These are phyloP conservation scores for Artemia franciscana DNA, from an alignment of 1,140 invertebrate species.

Conservation along the genomic window DNA sequence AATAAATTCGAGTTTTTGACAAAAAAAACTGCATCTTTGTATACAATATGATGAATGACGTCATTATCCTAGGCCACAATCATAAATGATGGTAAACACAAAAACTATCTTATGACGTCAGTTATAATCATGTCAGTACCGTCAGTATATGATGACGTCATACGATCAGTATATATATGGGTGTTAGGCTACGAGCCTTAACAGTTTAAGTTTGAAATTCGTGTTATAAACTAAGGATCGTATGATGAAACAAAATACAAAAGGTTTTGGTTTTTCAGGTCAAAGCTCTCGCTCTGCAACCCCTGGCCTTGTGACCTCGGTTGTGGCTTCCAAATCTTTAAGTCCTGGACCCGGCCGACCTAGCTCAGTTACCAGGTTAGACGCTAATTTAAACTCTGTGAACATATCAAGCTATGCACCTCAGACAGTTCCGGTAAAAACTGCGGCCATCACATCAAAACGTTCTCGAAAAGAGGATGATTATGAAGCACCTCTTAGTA, in stretches of 20 bases:
- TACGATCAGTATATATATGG: too few species aligned
- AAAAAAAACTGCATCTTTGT: too few species aligned
- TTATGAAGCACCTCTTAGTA: constrained; percentile 4
- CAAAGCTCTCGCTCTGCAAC: constrained; percentile 7
- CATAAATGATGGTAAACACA: too few species aligned
- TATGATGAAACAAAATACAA: neutral
- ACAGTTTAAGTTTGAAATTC: too few species aligned
- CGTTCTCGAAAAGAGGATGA: neutral
- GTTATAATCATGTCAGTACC: too few species aligned
- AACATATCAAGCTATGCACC: neutral
- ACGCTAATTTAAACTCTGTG: neutral
- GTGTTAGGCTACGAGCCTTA: too few species aligned
- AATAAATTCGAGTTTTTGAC: too few species aligned
- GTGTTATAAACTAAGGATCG: too few species aligned
- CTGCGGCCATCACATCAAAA: neutral
- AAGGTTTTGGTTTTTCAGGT: neutral
- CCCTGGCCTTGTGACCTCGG: constrained; percentile 8
- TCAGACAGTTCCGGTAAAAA: constrained; percentile 17
- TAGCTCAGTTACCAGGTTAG: neutral
- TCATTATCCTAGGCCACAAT: too few species aligned
- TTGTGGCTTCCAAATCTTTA: constrained; percentile 6
- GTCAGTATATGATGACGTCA: too few species aligned
- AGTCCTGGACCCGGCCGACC: constrained; percentile 10
- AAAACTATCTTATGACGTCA: too few species aligned
- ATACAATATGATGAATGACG: too few species aligned